These are phyloP conservation scores for Acleris emargana DNA, from an alignment of 2,888 invertebrate species.

Conservation along the genomic window DNA sequence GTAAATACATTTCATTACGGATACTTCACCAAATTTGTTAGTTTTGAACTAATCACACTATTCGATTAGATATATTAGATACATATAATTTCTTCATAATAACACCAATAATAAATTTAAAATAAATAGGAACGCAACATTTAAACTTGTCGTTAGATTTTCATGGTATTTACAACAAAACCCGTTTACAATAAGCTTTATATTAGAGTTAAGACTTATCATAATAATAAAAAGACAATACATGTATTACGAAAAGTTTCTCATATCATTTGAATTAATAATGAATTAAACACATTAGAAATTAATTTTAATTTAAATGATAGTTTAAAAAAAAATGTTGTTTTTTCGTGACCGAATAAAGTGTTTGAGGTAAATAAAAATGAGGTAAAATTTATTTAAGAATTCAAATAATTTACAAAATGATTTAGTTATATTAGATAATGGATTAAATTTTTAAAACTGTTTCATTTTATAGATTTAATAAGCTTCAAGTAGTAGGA, in stretches of 20 bases:
- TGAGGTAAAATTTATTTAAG: neutral
- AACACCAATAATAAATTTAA: slow-evolving; percentile 14
- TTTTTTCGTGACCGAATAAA: neutral
- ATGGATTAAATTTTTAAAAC: slow-evolving; percentile 11
- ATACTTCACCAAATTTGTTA: neutral
- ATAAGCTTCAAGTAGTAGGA: slow-evolving; percentile 29
- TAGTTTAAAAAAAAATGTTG: neutral
- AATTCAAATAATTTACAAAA: neutral
- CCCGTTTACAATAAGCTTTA: slow-evolving; percentile 53
- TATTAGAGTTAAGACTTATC: slow-evolving; percentile 63
- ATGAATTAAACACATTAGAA: slow-evolving; percentile 22
- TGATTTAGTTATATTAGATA: slow-evolving; percentile 11
- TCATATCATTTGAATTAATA: slow-evolving; percentile 66
- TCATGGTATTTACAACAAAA: slow-evolving; percentile 40
- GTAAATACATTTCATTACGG: neutral
- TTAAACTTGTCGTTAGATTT: slow-evolving; percentile 4
- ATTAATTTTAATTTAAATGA: neutral
- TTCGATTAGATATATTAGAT: too few relatives aligned
- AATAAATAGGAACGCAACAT: slow-evolving; percentile 7
- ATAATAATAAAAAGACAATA: slow-evolving; percentile 78
- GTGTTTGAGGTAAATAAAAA: neutral
- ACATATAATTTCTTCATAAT: slow-evolving; percentile 4
- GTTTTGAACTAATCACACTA: neutral
- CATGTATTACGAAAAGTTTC: slow-evolving; percentile 69
- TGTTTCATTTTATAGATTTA: slow-evolving; percentile 31